phyloP scores from a whole-genome alignment of 2,113 vertebrate genomes.

The Prinia subflava region DNA sequence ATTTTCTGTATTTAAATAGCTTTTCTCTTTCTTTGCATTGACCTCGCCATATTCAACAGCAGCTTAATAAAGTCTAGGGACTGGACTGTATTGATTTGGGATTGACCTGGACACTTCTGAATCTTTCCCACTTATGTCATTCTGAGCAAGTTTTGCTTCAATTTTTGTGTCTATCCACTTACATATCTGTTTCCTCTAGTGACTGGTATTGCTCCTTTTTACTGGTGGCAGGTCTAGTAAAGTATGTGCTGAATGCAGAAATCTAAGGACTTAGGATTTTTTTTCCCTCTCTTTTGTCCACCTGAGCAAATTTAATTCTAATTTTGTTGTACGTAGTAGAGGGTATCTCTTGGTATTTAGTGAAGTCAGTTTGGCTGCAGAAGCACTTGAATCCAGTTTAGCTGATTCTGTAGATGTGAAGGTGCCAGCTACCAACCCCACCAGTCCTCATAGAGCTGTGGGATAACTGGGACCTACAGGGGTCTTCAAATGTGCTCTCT shows the following conservation, averaged over 20 bases:
- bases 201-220: fast-evolving
- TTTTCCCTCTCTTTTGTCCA: background rate
- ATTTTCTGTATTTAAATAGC: background rate
- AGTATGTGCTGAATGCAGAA: background rate
- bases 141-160: background rate
- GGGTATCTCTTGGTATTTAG: background rate
- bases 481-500: background rate
- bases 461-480: background rate
- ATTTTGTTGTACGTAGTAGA: background rate
- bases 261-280: background rate
- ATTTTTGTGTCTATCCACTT: background rate
- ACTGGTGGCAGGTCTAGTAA: background rate
- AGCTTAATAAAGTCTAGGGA: background rate
- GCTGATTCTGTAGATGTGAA: background rate
- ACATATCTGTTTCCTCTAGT: background rate
- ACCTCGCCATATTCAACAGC: background rate
- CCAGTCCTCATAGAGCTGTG: background rate
- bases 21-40: background rate
- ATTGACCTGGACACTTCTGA: background rate
- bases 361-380: background rate
- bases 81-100: background rate
- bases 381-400: background rate
- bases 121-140: background rate
- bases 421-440: background rate
- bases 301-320: background rate